These are phyloP conservation scores for Nematolebias whitei DNA, from an alignment of 2,113 vertebrate genomes.

Conservation along the genomic window DNA sequence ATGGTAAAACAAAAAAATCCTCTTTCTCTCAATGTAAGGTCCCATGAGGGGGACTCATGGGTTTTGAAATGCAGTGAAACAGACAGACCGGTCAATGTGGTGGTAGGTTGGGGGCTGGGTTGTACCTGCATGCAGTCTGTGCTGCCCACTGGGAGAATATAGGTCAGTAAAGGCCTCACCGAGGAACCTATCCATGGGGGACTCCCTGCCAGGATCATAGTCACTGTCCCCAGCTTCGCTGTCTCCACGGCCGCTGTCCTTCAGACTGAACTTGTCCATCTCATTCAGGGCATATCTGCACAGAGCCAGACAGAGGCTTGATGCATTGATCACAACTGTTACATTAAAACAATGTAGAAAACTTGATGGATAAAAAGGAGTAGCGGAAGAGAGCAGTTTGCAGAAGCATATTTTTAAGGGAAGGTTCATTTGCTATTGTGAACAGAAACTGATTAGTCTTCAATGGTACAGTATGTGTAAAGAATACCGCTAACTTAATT, in stretches of 20 bases:
- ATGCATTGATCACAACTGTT: conserved; percentile 13
- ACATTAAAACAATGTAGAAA: neutral
- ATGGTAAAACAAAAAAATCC: no score
- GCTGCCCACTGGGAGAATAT: conserved; percentile 89
- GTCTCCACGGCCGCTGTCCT: conserved; percentile 97
- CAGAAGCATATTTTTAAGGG: neutral
- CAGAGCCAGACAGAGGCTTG: conserved; percentile 28
- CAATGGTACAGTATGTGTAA: no score
- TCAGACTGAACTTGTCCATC: conserved; percentile 99
- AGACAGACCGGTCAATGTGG: neutral
- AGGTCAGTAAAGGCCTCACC: conserved; percentile 97
- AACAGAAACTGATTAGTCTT: no score
- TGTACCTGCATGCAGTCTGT: conserved; percentile 94
- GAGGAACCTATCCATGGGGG: conserved; percentile 91
- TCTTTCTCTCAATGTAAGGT: no score
- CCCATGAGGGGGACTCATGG: neutral
- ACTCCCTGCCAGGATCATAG: conserved; percentile 95
- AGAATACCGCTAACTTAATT: no score
- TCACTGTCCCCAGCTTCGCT: conserved; percentile 99
- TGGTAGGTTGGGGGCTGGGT: conserved; percentile 11
- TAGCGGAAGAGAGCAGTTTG: conserved; percentile 21
- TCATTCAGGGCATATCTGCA: conserved; percentile 94
- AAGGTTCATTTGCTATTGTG: no score
- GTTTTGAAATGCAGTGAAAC: conserved; percentile 2
- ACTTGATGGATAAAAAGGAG: conserved; percentile 33